Evolutionary conservation across 2,888 invertebrate genomes (phyloP), one percentile per base, ranked within the genome.

Genomic region (Prosopocoilus inquinatus): DNA sequence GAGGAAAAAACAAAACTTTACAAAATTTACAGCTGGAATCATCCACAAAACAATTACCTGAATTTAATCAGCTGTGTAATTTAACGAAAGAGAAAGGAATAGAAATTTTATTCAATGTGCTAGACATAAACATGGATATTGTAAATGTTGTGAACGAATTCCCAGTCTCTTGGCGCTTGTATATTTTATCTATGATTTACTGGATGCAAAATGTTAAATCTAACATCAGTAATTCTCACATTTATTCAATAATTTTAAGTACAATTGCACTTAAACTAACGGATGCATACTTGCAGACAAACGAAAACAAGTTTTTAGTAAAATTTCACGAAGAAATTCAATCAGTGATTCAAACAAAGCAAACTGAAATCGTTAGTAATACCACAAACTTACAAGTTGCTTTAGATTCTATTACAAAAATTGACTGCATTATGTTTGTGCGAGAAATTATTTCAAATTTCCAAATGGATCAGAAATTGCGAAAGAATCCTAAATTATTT

Each of bases 341-440:
- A 57, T 33, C 55, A 55, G 59, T 48, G 47, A 13, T 36, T 46
- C 45, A 54, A 41, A 47, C 65, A 20, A 7, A 33, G 49, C 33
- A 15, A 75, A 70, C 63, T 33, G 70, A 69, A 11, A 66, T 58
- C 35, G 45, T 59, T n/a, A 33, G 45, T 5, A 28, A 36, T 11
- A 57, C 47, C 8, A 49, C 52, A 13, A 56, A 53, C 50, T 60
- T 69, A 28, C 64, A 71, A 64, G 69, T 70, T 58, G 80, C 82
- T 60, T 78, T 82, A 63, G 73, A 80, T 44, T 76, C 78, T 61
- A 78, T 88, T 2, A 77, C 78, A 11, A 72, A 78, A 67, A 80
- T 82, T 39, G 86, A 88, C 59, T 82, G 85, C 68, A 68, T 86
- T 15, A 59, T 82, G 49, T 82, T 82, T 13, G 81, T 84, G n/a